Evolutionary conservation across 2,888 invertebrate genomes (phyloP), one percentile per base, ranked within the genome.

Genomic region (Stramonita haemastoma): DNA sequence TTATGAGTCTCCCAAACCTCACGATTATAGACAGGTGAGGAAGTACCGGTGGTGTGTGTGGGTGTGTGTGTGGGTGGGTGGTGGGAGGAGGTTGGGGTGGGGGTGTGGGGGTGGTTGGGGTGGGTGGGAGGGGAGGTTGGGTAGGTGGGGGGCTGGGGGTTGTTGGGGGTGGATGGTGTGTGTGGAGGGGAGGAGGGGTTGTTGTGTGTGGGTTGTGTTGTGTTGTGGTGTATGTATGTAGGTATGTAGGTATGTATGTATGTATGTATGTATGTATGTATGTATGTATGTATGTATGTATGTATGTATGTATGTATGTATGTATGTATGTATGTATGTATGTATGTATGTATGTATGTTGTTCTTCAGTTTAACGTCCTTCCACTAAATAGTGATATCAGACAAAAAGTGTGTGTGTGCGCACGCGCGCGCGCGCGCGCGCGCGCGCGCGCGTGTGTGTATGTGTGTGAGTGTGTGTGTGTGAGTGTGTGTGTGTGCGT

Each of bases 21-120:
- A 95, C 87, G 95, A 95, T 89, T 94, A 93, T 91, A 93, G 95
- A 94, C 94, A 93, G 91, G 95, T 95, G 92, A 91, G 94, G 17
- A n/a, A n/a, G n/a, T n/a, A n/a, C n/a, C n/a, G n/a, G n/a, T 1
- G 17, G 70, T 2, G 32, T 32, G 29, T 26, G 26, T 22, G n/a
- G 13, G 26, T 73, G n/a, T n/a, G 73, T 73, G 22, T 73, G n/a
- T n/a, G n/a, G 2, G 73, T 17, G n/a, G 70, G 70, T 2, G 70
- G 26, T 26, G 70, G 1, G 70, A 5, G 70, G n/a, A 11, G 70
- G 22, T 2, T 6, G 66, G 66, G 0, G 15, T 66, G 66, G 13
- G 66, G 13, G 17, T 4, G 15, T 60, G 66, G 66, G 66, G 17
- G 66, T 66, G 17, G 66, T 17, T 13, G 17, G 0, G 8, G 17